Evolutionary conservation across 92 coral and sea anemone species (phyloP).

Genomic region (Epizoanthus fatuus): DNA sequence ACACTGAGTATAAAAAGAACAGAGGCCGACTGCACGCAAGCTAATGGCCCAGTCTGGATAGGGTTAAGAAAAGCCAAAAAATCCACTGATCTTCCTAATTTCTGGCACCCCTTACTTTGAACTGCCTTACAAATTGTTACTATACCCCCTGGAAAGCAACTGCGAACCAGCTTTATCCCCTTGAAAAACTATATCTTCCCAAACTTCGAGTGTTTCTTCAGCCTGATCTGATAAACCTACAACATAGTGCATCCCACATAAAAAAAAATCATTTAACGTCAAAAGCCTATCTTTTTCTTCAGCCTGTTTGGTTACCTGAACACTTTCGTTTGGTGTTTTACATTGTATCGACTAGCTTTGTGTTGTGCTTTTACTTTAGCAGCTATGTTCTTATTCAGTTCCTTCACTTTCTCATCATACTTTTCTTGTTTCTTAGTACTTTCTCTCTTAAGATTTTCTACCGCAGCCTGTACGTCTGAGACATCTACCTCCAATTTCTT

Average conservation of each 20-base stretch:
- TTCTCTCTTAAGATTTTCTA: not conserved
- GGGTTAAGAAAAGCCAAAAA: constrained; percentile 9
- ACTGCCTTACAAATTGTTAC: constrained; percentile 52
- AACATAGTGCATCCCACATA: too few relatives aligned
- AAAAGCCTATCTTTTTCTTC: not conserved
- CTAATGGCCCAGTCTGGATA: too few relatives aligned
- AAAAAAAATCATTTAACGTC: not conserved
- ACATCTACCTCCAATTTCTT: not conserved
- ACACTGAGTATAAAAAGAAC: too few relatives aligned
- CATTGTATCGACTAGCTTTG: not conserved
- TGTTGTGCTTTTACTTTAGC: not conserved
- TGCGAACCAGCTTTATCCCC: too few relatives aligned
- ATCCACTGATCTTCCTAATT: constrained; percentile 34
- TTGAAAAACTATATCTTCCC: too few relatives aligned
- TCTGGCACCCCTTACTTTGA: constrained; percentile 49
- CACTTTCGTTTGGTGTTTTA: not conserved
- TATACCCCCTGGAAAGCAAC: too few relatives aligned
- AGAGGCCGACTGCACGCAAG: too few relatives aligned
- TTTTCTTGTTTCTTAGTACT: not conserved
- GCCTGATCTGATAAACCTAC: too few relatives aligned
- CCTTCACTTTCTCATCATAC: not conserved
- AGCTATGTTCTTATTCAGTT: not conserved
- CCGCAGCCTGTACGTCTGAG: not conserved
- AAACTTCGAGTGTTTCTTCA: too few relatives aligned
- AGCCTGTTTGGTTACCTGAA: not conserved